phyloP scores from a whole-genome alignment of 2,888 invertebrate genomes.

The Rotaria macrura region DNA sequence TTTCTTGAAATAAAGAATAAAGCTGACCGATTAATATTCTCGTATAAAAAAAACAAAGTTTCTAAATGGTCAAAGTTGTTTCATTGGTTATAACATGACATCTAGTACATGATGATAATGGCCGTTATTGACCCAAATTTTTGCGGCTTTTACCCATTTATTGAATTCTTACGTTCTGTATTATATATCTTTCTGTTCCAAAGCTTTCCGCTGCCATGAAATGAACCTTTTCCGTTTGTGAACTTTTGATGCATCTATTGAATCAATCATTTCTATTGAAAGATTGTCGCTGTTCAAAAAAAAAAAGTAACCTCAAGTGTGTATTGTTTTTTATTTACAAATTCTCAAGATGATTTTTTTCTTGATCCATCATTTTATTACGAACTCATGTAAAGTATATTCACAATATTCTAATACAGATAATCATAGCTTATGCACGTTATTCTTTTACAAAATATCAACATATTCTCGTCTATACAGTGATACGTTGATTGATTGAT shows the following conservation, averaged over 20 bases:
- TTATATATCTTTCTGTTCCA: too few relatives aligned
- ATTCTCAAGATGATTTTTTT: too few relatives aligned
- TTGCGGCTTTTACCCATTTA: background rate
- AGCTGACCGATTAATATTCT: background rate
- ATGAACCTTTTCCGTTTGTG: background rate
- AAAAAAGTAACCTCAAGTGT: too few relatives aligned
- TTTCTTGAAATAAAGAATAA: background rate
- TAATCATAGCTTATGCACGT: background rate
- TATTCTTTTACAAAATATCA: background rate
- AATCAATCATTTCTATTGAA: too few relatives aligned
- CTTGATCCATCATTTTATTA: background rate
- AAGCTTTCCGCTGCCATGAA: background rate
- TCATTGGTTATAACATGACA: background rate
- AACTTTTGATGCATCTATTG: too few relatives aligned
- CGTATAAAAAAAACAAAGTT: background rate
- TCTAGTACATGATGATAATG: background rate
- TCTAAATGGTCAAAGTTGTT: background rate
- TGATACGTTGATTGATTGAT: background rate
- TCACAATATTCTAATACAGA: background rate
- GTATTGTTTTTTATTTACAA: too few relatives aligned
- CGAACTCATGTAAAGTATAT: background rate
- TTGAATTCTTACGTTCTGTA: background rate
- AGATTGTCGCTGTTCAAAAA: too few relatives aligned
- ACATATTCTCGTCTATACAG: background rate
- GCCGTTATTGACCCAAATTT: conserved; percentile 10